Conservation (phyloP, 2,888 invertebrate genomes). For the Tetramorium bicarinatum region DNA sequence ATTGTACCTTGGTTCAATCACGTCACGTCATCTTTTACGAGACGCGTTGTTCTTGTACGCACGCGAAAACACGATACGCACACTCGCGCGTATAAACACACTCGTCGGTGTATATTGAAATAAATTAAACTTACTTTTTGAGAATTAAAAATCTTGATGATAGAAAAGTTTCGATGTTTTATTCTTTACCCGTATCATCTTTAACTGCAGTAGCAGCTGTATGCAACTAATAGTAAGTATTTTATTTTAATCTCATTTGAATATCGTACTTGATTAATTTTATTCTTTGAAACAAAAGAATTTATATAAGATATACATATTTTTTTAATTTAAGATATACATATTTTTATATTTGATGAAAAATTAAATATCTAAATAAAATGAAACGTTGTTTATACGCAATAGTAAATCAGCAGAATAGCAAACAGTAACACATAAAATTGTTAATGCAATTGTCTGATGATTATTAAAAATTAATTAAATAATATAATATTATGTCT, state of each 20-base stretch:
- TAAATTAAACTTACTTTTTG: constrained; percentile 85
- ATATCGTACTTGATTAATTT: neutral
- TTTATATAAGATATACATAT: neutral
- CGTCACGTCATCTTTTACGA: constrained; percentile 68
- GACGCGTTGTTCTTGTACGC: constrained; percentile 72
- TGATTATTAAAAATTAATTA: neutral
- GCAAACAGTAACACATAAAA: neutral
- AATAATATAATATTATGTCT: neutral
- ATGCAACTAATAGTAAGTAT: constrained; percentile 8
- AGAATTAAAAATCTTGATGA: constrained; percentile 77
- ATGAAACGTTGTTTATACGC: neutral
- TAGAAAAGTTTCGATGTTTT: constrained; percentile 1
- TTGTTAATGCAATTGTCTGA: neutral
- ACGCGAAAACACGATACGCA: constrained; percentile 58
- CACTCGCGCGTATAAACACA: constrained; percentile 68
- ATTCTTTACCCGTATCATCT: constrained; percentile 3
- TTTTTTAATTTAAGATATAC: neutral
- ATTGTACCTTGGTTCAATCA: constrained; percentile 74
- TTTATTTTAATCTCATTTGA: neutral
- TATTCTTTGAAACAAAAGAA: neutral
- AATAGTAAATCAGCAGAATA: constrained; percentile 14
- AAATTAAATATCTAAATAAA: constrained; percentile 1
- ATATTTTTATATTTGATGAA: neutral
- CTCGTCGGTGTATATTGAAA: constrained; percentile 84
- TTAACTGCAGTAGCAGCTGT: neutral